A percentile compares a stretch with the other conserved stretches of the same genome.
These are phyloP conservation scores for Rugalucina vietnamica DNA, from an alignment of 2,888 invertebrate species.

Conservation along the genomic window DNA sequence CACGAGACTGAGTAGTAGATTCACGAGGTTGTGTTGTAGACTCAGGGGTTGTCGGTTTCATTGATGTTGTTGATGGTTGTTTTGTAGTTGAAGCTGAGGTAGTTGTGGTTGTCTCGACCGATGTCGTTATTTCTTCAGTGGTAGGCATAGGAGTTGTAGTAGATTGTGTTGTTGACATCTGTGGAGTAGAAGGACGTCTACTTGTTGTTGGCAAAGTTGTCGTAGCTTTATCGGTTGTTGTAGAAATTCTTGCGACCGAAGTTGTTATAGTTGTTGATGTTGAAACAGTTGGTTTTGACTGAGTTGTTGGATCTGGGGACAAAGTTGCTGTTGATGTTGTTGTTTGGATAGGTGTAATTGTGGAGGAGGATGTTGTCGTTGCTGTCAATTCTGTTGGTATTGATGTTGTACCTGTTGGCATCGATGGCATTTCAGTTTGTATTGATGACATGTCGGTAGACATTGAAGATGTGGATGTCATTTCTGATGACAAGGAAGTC, in stretches of 20 bases:
- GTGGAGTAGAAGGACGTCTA: no score
- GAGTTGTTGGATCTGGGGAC: not conserved
- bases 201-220: no score
- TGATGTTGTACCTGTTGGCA: not conserved
- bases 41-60: no score
- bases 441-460: not conserved
- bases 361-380: not conserved
- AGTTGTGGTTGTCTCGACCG: no score
- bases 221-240: no score
- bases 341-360: not conserved
- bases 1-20: no score
- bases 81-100: no score
- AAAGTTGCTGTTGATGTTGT: not conserved
- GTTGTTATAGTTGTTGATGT: not conserved
- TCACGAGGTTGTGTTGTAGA: no score
- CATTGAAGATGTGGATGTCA: not conserved
- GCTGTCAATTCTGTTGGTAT: not conserved
- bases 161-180: no score
- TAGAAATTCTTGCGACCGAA: not conserved
- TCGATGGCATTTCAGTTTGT: not conserved
- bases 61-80: no score
- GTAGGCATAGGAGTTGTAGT: no score
- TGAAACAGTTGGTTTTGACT: not conserved
- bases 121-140: no score
- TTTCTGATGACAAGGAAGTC: not conserved